Percentiles rank a stretch among this genome's conserved stretches.
Conservation (phyloP, 2,888 invertebrate species). For the Melipona bicolor region DNA sequence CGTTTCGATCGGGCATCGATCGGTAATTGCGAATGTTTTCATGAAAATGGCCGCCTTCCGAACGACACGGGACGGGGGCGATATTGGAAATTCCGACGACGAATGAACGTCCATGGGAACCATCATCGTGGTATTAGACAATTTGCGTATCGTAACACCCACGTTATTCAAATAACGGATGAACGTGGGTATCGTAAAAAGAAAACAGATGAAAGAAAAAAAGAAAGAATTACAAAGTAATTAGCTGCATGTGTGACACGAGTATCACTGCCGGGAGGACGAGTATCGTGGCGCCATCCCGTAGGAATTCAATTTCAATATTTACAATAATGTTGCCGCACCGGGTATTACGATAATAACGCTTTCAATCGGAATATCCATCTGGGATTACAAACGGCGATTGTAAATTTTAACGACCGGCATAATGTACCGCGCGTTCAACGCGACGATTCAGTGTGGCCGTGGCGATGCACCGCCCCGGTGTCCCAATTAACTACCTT, state of each 20-base stretch:
- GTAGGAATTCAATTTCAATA: not conserved
- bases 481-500: constrained; percentile 27
- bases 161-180: too few species aligned
- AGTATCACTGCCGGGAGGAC: too few species aligned
- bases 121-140: too few species aligned
- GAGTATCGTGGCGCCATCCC: not conserved
- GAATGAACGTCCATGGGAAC: too few species aligned
- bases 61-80: not conserved
- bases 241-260: too few species aligned
- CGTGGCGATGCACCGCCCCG: not conserved
- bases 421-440: not conserved
- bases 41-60: not conserved
- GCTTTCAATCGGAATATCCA: not conserved
- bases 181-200: too few species aligned
- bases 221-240: too few species aligned
- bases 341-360: not conserved
- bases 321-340: not conserved
- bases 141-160: too few species aligned
- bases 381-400: not conserved
- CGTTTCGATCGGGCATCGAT: not conserved
- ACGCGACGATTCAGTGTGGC: not conserved
- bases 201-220: too few species aligned
- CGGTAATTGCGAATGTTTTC: not conserved
- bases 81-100: not conserved
- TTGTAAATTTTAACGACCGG: constrained; percentile 20